phyloP scores from a whole-genome alignment of 2,113 vertebrate species.

The Corythornis cristatus region DNA sequence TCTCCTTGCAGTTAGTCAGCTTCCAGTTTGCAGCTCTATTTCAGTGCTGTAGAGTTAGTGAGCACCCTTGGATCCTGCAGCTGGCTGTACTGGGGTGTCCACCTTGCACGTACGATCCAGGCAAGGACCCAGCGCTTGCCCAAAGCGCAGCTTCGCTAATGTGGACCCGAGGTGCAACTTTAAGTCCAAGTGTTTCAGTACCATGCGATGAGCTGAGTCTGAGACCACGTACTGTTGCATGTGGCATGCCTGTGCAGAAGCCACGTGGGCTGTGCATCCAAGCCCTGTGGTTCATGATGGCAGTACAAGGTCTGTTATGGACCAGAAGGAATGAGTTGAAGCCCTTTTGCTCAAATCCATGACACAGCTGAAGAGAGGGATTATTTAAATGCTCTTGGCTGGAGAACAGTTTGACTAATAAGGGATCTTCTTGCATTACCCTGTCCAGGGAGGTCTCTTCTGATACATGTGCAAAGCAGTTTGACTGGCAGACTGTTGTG shows the following conservation, averaged over 20 bases:
- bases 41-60: background rate
- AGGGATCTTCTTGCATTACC: background rate
- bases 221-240: background rate
- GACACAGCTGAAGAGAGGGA: background rate
- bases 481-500: background rate
- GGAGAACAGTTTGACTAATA: background rate
- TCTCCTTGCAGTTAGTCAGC: background rate
- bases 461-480: background rate
- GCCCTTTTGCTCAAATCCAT: background rate
- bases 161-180: background rate
- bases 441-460: background rate
- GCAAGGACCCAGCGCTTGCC: accelerated
- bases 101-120: background rate
- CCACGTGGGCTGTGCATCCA: background rate
- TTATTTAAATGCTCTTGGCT: background rate
- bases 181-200: background rate
- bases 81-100: background rate
- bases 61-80: background rate
- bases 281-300: background rate
- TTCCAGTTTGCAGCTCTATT: background rate
- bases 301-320: background rate
- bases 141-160: background rate
- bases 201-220: background rate
- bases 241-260: accelerated
- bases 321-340: background rate